These are phyloP conservation scores for Belonocnema kinseyi DNA, from an alignment of 1,140 invertebrate species.

Conservation along the genomic window DNA sequence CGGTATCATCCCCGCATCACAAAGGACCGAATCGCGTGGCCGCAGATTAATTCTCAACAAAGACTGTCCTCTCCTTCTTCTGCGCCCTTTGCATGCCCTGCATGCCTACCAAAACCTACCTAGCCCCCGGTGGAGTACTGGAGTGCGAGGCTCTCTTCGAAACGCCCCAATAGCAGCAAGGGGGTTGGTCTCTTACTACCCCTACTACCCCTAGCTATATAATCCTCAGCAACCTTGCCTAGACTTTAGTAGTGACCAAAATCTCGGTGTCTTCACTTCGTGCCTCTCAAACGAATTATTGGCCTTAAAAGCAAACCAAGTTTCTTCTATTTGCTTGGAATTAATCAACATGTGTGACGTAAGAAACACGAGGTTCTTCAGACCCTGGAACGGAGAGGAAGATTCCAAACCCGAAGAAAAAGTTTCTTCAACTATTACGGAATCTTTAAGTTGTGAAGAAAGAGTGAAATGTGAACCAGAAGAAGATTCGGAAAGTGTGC, in stretches of 20 bases:
- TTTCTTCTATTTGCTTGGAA: slow-evolving; percentile 17
- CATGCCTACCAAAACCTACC: slow-evolving; percentile 39
- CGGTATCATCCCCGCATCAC: slow-evolving; percentile 20
- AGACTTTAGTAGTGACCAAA: slow-evolving; percentile 40
- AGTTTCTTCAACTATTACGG: not conserved
- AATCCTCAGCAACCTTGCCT: slow-evolving; percentile 42
- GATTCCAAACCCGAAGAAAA: not conserved
- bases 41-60: slow-evolving; percentile 31
- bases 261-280: slow-evolving; percentile 33
- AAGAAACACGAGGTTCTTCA: slow-evolving; percentile 49
- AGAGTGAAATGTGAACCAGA: slow-evolving; percentile 32
- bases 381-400: slow-evolving; percentile 57
- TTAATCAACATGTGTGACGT: slow-evolving; percentile 46
- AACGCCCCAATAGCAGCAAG: slow-evolving; percentile 45
- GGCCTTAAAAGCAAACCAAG: not conserved
- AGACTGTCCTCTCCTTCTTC: slow-evolving; percentile 32
- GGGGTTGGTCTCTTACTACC: slow-evolving; percentile 49
- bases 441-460: not conserved
- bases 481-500: slow-evolving; percentile 10
- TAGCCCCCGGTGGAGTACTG: slow-evolving; percentile 28
- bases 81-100: slow-evolving; percentile 36
- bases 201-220: slow-evolving; percentile 49
- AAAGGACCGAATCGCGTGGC: slow-evolving; percentile 30
- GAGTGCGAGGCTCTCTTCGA: slow-evolving; percentile 25
- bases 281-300: slow-evolving; percentile 15